phyloP scores from a whole-genome alignment of 2,113 vertebrate species.

The Thamnaconus septentrionalis region DNA sequence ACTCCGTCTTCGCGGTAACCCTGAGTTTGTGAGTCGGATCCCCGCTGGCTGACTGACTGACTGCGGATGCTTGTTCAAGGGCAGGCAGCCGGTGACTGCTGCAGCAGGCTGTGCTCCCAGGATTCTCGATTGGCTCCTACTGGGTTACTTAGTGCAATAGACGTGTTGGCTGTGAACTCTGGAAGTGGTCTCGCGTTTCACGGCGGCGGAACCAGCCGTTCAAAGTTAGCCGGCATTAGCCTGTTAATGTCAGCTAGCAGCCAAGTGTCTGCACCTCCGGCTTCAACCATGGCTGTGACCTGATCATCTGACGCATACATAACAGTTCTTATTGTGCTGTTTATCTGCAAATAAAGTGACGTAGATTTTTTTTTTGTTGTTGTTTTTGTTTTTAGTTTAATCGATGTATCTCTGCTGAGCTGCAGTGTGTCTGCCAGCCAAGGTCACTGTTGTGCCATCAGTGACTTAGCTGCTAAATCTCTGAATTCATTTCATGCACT shows the following conservation, averaged over 20 bases:
- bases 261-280: background rate
- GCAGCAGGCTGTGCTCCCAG: no score
- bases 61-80: conserved; percentile 50
- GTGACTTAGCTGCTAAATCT: no score
- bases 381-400: no score
- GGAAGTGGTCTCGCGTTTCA: background rate
- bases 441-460: conserved; percentile 33
- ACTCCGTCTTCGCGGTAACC: background rate
- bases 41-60: background rate
- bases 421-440: conserved; percentile 10
- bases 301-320: no score
- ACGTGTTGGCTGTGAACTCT: background rate
- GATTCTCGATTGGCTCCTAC: background rate
- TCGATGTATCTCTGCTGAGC: no score
- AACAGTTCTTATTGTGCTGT: no score
- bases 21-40: background rate
- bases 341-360: no score
- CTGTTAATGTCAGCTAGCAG: conserved; percentile 18
- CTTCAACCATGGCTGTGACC: background rate
- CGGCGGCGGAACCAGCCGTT: background rate
- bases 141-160: background rate
- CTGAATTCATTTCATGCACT: no score
- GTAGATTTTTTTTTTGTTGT: background rate
- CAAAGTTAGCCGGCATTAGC: background rate
- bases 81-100: conserved; percentile 24